These are phyloP conservation scores for Helarctos malayanus DNA, from an alignment of 2,797 vertebrate species.

Conservation along the genomic window DNA sequence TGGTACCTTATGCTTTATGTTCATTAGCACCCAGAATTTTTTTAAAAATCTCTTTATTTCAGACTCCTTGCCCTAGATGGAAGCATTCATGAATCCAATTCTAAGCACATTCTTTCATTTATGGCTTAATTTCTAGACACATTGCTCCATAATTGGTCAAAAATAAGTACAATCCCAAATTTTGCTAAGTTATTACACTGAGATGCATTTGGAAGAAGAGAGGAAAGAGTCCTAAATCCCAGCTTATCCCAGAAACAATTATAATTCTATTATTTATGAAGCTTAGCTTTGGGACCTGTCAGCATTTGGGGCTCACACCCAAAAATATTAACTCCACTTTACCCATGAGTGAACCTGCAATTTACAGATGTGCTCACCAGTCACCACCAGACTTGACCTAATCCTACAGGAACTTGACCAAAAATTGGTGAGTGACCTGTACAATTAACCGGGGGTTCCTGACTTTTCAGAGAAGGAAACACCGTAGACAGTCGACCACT, in stretches of 20 bases:
- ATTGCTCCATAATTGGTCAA: neutral
- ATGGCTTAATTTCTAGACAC: neutral
- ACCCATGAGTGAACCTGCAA: accelerated
- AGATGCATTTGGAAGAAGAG: slow-evolving; percentile 17
- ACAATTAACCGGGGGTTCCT: neutral
- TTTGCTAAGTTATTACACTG: neutral
- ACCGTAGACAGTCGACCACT: neutral
- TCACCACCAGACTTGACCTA: neutral
- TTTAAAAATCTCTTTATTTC: neutral
- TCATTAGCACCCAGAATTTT: neutral
- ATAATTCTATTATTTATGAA: neutral
- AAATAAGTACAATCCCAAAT: neutral
- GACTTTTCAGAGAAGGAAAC: neutral
- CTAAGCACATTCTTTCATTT: neutral
- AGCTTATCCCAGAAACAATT: neutral
- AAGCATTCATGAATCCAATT: neutral
- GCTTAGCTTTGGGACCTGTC: neutral
- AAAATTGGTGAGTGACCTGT: neutral
- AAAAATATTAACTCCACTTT: neutral
- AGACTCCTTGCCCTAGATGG: neutral
- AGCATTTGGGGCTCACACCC: neutral
- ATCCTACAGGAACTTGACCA: neutral
- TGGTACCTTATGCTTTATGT: neutral
- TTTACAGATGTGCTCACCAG: neutral
- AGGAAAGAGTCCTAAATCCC: neutral